phyloP scores from a whole-genome alignment of 2,888 invertebrate species.

The Choreutis nemorana region DNA sequence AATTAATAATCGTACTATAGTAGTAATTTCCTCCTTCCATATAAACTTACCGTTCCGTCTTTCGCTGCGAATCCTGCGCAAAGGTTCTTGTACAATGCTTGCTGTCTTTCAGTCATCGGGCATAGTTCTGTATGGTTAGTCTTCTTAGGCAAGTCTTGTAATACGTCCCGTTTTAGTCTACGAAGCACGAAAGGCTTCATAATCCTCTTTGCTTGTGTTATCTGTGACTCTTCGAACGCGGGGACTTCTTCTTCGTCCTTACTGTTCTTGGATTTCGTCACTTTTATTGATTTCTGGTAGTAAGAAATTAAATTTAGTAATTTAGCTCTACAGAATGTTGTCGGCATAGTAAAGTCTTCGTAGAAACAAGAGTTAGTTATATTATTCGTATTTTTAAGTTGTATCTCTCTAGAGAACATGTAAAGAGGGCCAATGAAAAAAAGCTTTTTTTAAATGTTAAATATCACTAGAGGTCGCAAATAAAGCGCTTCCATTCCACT shows the following conservation, averaged over 20 bases:
- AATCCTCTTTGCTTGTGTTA: conserved; percentile 92
- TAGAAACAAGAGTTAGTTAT: too few relatives aligned
- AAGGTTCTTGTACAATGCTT: conserved; percentile 77
- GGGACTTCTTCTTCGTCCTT: conserved; percentile 70
- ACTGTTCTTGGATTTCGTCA: conserved; percentile 45
- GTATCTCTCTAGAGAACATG: too few relatives aligned
- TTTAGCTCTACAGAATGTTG: too few relatives aligned
- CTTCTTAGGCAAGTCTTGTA: conserved; percentile 86
- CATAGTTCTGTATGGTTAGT: conserved; percentile 70
- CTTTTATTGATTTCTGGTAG: conserved; percentile 58
- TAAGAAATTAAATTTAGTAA: conserved; percentile 1
- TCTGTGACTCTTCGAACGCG: conserved; percentile 88
- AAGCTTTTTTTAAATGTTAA: too few relatives aligned
- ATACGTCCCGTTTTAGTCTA: conserved; percentile 85
- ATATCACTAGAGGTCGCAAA: too few relatives aligned
- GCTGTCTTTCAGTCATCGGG: conserved; percentile 75
- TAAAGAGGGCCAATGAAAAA: too few relatives aligned
- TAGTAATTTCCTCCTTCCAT: too few relatives aligned
- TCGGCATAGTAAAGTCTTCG: too few relatives aligned
- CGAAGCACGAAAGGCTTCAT: conserved; percentile 96
- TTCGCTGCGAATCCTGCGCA: conserved; percentile 72
- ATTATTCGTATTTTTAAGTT: too few relatives aligned
- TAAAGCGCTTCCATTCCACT: too few relatives aligned
- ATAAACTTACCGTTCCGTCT: conserved; percentile 61
- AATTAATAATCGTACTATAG: too few relatives aligned